A percentile compares a stretch with the other conserved stretches of the same genome.
Evolutionary conservation across 2,797 vertebrate genomes (phyloP).

Genomic region (Heterohyrax brucei): DNA sequence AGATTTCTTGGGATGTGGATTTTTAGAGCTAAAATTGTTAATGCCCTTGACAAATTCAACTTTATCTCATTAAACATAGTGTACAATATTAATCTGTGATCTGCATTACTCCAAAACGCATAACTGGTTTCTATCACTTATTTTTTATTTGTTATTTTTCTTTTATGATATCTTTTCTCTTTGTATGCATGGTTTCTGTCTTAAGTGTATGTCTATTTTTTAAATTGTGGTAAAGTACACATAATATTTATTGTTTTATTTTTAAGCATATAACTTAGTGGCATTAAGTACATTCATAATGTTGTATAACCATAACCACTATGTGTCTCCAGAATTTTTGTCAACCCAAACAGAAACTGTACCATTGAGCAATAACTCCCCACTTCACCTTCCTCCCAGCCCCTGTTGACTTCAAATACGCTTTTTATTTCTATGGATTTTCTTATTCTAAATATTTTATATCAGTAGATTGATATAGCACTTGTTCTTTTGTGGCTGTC

Average conservation of each 20-base stretch:
- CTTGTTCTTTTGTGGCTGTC: no score
- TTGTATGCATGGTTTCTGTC: background rate
- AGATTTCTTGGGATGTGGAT: background rate
- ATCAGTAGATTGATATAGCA: background rate
- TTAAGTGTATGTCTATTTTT: background rate
- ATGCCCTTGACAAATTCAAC: background rate
- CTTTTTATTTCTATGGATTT: background rate
- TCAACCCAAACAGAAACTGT: background rate
- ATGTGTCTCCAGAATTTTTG: background rate
- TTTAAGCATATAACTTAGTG: background rate
- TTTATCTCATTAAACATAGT: background rate
- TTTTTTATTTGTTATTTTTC: background rate
- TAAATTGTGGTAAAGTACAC: background rate
- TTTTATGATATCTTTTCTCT: constrained; percentile 13
- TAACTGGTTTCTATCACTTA: background rate
- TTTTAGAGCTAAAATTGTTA: background rate
- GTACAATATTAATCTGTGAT: background rate
- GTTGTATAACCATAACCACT: background rate
- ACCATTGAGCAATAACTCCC: background rate
- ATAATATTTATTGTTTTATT: background rate
- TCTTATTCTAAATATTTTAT: background rate
- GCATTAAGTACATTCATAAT: background rate
- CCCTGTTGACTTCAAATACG: background rate
- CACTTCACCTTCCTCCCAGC: background rate
- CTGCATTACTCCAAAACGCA: background rate